Conservation (phyloP, 1,140 invertebrate species). For the Chlorops oryzae region DNA sequence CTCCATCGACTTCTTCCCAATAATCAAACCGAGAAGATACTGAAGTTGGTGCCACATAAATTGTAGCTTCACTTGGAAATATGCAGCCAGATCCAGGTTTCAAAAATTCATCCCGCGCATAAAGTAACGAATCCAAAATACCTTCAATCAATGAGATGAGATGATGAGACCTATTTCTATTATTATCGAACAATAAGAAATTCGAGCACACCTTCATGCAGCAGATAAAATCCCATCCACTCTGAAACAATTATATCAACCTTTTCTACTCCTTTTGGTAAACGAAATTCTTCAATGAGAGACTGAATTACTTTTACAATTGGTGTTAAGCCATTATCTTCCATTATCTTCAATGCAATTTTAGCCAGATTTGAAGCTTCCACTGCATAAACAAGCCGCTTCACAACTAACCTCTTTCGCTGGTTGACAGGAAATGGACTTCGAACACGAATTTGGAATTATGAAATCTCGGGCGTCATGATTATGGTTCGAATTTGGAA, state of each 20-base stretch:
- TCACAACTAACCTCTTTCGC: too few species aligned
- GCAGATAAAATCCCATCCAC: slow-evolving; percentile 99
- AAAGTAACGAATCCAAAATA: slow-evolving; percentile 85
- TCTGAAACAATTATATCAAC: slow-evolving; percentile 97
- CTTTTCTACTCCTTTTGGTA: slow-evolving; percentile 55
- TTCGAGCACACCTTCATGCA: slow-evolving; percentile 91
- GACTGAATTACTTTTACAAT: slow-evolving; percentile 59
- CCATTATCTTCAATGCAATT: slow-evolving; percentile 78
- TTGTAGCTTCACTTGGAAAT: slow-evolving; percentile 57
- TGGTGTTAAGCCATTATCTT: slow-evolving; percentile 59
- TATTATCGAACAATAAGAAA: too few species aligned
- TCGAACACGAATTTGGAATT: too few species aligned
- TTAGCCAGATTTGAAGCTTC: slow-evolving; percentile 87
- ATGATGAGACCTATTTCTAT: too few species aligned
- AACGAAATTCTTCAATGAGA: slow-evolving; percentile 57
- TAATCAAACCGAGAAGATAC: slow-evolving; percentile 59
- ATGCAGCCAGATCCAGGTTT: slow-evolving; percentile 66
- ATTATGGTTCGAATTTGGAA: too few species aligned
- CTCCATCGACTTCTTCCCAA: slow-evolving; percentile 55
- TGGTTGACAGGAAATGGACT: too few species aligned
- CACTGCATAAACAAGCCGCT: slow-evolving; percentile 86
- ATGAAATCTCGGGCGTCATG: too few species aligned
- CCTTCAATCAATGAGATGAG: too few species aligned
- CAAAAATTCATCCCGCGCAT: slow-evolving; percentile 89
- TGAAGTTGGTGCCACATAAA: slow-evolving; percentile 64